Base-by-base conservation (phyloP, 2,797 vertebrate species). In the Onychomys arenicola region DNA sequence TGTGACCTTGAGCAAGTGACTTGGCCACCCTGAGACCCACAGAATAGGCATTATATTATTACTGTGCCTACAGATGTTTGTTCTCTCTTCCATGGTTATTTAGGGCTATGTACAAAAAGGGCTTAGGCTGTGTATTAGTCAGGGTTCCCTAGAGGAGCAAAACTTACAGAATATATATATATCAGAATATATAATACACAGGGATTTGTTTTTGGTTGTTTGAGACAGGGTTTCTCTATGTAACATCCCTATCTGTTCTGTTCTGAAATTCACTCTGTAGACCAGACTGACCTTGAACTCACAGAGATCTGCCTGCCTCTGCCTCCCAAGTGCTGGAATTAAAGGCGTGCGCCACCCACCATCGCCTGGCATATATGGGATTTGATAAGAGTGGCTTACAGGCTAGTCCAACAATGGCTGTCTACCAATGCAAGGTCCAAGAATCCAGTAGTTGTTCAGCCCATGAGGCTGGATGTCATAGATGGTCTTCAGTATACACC, bases 11-110 rank as follows among this genome's bases (percentile, higher is more conserved):
- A 46, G 3, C 49, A 9, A 23, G 57, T 49, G 49, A 40, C 34
- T 57, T 13, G 29, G 25, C 14, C 23, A 73, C 16, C 2, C 9
- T 34, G 61, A 69, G 69, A n/a, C 23, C 29, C 57, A 10, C 16
- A 19, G 13, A 37, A 34, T 10, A 65, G 52, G 19, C 23, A 23
- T 16, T 73, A 0, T 40, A 7, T 16, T 59, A 0, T n/a, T 25
- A 6, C 0, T 14, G 16, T 65, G 14, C 55, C 40, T 27, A 0
- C 4, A 14, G 29, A 9, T 6, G 55, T n/a, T 25, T 3, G 40
- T 8, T 6, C 32, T 19, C 55, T 63, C 11, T 25, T 21, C 25
- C 6, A 1, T 3, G 46, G 46, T 49, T 49, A 43, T 65, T 49
- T 13, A 37, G 37, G 29, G 32, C 55, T 63, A 21, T 65, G 40